phyloP scores from a whole-genome alignment of 2,797 vertebrate genomes.

The Neostethus bicornis region DNA sequence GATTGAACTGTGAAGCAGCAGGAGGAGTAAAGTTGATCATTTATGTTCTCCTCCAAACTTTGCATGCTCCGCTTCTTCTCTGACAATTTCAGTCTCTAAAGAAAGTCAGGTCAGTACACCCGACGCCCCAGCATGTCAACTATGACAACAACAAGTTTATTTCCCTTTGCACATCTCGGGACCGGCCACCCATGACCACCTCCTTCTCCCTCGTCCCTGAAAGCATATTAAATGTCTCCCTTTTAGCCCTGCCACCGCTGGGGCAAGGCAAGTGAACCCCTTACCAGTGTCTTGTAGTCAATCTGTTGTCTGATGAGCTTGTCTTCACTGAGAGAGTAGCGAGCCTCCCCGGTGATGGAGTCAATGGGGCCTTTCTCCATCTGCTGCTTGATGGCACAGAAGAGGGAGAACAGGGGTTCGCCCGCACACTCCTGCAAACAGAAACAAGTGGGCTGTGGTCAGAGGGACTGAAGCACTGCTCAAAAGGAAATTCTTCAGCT shows the following conservation, averaged over 20 bases:
- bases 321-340: constrained; percentile 97
- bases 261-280: constrained; percentile 59
- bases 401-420: constrained; percentile 95
- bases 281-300: constrained; percentile 98
- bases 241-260: constrained; percentile 30
- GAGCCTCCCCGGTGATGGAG: constrained; percentile 95
- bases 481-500: too few relatives aligned
- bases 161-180: constrained; percentile 44
- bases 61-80: constrained; percentile 20
- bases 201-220: constrained; percentile 38
- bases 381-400: constrained; percentile 99
- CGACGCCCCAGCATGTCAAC: constrained; percentile 35
- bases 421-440: constrained; percentile 91
- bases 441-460: constrained; percentile 14
- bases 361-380: constrained; percentile 99
- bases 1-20: constrained; percentile 21
- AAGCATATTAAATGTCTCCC: constrained; percentile 57
- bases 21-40: constrained; percentile 3
- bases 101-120: constrained; percentile 60
- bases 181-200: constrained; percentile 64
- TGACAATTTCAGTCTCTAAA: constrained; percentile 56
- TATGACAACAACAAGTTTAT: constrained; percentile 50
- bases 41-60: constrained; percentile 11
- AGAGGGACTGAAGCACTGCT: constrained; percentile 34
- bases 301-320: constrained; percentile 99